Percentiles rank a stretch among this genome's conserved stretches.
Conservation (phyloP, 2,113 vertebrate genomes). For the Orycteropus afer region DNA sequence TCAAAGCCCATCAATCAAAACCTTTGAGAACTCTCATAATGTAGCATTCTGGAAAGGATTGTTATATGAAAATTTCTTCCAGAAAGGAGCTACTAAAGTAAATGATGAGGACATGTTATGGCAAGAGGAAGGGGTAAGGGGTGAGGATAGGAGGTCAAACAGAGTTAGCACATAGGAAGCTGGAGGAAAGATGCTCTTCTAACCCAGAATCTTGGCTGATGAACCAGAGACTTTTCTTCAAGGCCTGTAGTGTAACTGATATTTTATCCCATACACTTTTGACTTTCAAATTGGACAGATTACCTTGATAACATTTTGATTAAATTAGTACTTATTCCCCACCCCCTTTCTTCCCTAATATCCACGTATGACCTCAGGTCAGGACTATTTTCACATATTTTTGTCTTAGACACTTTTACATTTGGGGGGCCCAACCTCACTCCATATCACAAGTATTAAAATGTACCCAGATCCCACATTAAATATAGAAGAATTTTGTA, state of each 20-base stretch:
- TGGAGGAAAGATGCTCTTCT: background rate
- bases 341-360: background rate
- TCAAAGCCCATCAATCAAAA: conserved; percentile 74
- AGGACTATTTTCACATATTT: background rate
- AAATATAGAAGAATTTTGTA: background rate
- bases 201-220: accelerated
- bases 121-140: background rate
- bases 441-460: background rate
- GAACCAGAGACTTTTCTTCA: background rate
- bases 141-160: background rate
- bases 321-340: background rate
- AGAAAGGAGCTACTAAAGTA: conserved; percentile 43
- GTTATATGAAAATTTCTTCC: conserved; percentile 45
- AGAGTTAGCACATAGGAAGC: background rate
- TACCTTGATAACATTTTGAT: background rate
- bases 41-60: conserved; percentile 54
- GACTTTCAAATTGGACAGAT: background rate
- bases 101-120: background rate
- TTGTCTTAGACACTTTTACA: background rate
- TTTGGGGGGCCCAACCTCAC: background rate
- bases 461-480: background rate
- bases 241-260: background rate
- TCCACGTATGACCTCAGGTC: background rate
- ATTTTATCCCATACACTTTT: background rate
- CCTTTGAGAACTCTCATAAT: conserved; percentile 67